Base-by-base conservation (phyloP, 2,113 vertebrate species). In the Takifugu flavidus region DNA sequence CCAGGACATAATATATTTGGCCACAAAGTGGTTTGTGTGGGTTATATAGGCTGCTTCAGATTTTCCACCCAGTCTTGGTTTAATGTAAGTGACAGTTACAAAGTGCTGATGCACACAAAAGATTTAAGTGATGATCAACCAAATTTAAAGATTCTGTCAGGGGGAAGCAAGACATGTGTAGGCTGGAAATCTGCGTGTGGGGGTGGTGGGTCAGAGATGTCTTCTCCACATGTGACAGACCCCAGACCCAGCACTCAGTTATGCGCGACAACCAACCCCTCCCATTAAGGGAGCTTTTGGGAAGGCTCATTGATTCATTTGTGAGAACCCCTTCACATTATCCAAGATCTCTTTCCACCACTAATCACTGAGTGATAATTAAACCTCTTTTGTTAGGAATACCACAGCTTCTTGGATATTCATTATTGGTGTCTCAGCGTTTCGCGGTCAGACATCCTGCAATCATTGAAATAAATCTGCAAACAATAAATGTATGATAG, bases 401-500 rank as follows among this genome's bases (percentile, higher is more conserved):
- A 39, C 53, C 50, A 59, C 44, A 50, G 29, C 46, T 47, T 26
- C 49, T 51, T 69, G 53, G 53, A 15, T 44, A 26, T 28, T 62
- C 62, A 52, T 67, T 63, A 67, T 58, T 31, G 53, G 63, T 65
- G 56, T 8, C 55, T 56, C 42, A 2, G 44, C 69, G 65, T 39
- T 51, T 62, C 42, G 20, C 55, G 29, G 20, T 25, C 25, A 8
- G 56, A 50, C 47, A 65, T 29, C 62, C 39, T 13, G 15, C 60
- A 70, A 74, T 61, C 68, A 62, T 50, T 12, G 62, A 64, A 72
- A 70, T 27, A 66, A 74, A 61, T 20, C 27, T 20, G 43, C 59
- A 70, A 66, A 75, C 59, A 51, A 62, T 74, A 73, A 82, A 83
- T 83, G 77, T 78, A 80, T 75, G 70, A 80, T 67, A 67, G 56